Evolutionary conservation across 2,888 invertebrate species (phyloP).

Genomic region (Brenthis daphne): DNA sequence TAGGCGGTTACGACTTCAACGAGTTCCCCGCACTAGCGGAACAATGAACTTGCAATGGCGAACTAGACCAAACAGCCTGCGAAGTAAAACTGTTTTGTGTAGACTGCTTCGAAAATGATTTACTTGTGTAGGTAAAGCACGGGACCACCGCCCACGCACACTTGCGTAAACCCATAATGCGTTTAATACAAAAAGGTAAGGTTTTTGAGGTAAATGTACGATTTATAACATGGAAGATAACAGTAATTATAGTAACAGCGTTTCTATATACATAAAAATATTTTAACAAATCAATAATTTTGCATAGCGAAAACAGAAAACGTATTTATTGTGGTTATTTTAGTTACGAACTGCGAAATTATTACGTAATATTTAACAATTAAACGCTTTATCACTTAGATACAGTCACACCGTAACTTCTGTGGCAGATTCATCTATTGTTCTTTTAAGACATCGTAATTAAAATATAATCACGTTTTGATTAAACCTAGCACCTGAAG

Average conservation of each 20-base stretch:
- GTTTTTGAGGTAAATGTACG: constrained; percentile 1
- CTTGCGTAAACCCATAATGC: constrained; percentile 44
- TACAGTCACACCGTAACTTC: constrained; percentile 35
- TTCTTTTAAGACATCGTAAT: constrained; percentile 9
- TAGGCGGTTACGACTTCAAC: constrained; percentile 65
- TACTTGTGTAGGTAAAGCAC: constrained; percentile 45
- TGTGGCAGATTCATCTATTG: constrained; percentile 21
- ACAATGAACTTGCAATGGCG: constrained; percentile 80
- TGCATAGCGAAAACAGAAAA: background rate
- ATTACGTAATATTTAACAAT: constrained; percentile 20
- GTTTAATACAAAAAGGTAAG: constrained; percentile 4
- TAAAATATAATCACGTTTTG: constrained; percentile 12
- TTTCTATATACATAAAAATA: too few relatives aligned
- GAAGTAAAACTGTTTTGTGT: constrained; percentile 62
- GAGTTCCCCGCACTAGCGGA: constrained; percentile 51
- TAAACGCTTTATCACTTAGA: constrained; percentile 24
- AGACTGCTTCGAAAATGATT: constrained; percentile 56
- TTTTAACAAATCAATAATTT: too few relatives aligned
- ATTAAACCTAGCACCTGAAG: constrained; percentile 8
- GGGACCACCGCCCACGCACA: constrained; percentile 59
- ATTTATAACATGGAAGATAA: background rate
- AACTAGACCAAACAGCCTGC: constrained; percentile 78
- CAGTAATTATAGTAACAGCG: too few relatives aligned
- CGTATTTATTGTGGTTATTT: background rate
- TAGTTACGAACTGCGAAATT: background rate